Percentiles rank a stretch among this genome's conserved stretches.
Conservation (phyloP, 2,888 invertebrate species). For the Phorcus lineatus region DNA sequence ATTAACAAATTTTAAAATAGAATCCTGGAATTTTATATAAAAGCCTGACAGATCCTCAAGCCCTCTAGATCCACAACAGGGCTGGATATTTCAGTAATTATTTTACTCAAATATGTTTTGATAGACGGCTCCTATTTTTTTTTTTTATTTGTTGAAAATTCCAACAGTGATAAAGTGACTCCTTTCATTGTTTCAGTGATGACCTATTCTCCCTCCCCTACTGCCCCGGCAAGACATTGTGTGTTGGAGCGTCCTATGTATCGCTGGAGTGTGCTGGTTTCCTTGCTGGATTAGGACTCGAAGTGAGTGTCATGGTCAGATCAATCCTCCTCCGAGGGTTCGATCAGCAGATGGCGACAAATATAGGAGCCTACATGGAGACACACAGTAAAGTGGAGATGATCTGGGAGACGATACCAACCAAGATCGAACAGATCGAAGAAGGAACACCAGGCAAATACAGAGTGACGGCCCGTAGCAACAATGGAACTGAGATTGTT, state of each 20-base stretch:
- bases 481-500: conserved; percentile 71
- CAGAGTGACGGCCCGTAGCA: conserved; percentile 73
- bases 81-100: too few species aligned
- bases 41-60: too few species aligned
- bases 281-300: conserved; percentile 89
- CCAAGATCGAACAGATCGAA: conserved; percentile 80
- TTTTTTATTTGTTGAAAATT: too few species aligned
- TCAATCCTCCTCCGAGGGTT: conserved; percentile 92
- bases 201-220: conserved; percentile 91
- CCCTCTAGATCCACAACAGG: too few species aligned
- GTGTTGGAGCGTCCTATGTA: conserved; percentile 84
- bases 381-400: conserved; percentile 85
- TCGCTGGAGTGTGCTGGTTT: conserved; percentile 96
- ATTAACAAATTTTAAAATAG: too few species aligned
- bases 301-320: conserved; percentile 89
- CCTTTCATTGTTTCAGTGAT: conserved; percentile 81
- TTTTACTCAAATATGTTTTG: too few species aligned
- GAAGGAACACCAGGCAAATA: conserved; percentile 73
- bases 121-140: too few species aligned
- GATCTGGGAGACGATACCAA: conserved; percentile 77
- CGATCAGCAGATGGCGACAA: conserved; percentile 92
- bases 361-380: conserved; percentile 87
- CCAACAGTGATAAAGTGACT: too few species aligned
- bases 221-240: conserved; percentile 87
- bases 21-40: too few species aligned